A percentile compares a stretch with the other conserved stretches of the same genome.
Conservation (phyloP, 2,797 vertebrate species). For the Ciconia nigra region DNA sequence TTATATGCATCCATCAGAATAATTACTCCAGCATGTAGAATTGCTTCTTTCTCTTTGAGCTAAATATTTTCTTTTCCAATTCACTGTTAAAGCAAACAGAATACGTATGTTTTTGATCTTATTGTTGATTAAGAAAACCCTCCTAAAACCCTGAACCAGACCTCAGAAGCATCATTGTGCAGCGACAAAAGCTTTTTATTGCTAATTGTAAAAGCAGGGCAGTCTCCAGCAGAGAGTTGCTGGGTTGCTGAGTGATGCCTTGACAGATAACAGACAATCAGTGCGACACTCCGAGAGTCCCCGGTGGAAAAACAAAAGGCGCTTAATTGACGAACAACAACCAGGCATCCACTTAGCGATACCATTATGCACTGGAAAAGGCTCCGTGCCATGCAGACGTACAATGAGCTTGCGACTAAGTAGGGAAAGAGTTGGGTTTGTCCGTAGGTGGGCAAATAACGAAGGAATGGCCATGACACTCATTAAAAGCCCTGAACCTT, state of each 20-base stretch:
- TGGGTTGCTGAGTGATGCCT: constrained; percentile 62
- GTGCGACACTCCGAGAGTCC: constrained; percentile 9
- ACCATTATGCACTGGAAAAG: constrained; percentile 31
- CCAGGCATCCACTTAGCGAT: constrained; percentile 8
- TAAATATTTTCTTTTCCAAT: constrained; percentile 41
- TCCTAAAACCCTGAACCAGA: constrained; percentile 1
- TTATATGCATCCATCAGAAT: background rate
- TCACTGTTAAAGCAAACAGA: constrained; percentile 26
- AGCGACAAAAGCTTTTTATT: constrained; percentile 60
- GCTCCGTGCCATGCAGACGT: background rate
- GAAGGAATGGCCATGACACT: constrained; percentile 4
- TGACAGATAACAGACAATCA: constrained; percentile 71
- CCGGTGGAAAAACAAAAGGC: constrained; percentile 37
- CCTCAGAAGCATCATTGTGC: constrained; percentile 54
- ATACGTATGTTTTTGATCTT: constrained; percentile 10
- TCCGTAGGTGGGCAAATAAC: background rate
- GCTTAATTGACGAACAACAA: constrained; percentile 30
- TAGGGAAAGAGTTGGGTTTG: background rate
- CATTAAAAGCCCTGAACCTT: background rate
- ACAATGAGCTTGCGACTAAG: background rate
- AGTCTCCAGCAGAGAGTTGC: constrained; percentile 64
- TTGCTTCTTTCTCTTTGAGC: background rate
- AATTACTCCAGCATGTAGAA: background rate
- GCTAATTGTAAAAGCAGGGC: constrained; percentile 66
- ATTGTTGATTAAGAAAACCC: constrained; percentile 32